These are phyloP conservation scores for Atethmia centrago DNA, from an alignment of 2,888 invertebrate species.

Conservation along the genomic window DNA sequence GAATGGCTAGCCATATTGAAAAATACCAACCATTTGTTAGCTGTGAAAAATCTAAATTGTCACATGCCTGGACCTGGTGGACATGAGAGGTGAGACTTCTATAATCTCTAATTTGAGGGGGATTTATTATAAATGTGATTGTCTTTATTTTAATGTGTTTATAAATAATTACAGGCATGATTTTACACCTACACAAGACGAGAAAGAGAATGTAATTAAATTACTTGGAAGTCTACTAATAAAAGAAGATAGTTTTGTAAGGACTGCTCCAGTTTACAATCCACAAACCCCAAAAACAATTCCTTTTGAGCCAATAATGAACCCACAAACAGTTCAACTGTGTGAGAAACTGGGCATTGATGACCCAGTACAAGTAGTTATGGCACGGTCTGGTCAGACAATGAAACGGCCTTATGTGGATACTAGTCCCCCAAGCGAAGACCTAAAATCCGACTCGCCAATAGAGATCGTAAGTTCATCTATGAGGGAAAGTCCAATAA, in stretches of 20 bases:
- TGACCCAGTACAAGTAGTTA: slow-evolving; percentile 94
- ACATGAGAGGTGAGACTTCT: slow-evolving; percentile 88
- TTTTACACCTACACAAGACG: slow-evolving; percentile 94
- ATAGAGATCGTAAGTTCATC: slow-evolving; percentile 13
- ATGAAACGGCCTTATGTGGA: slow-evolving; percentile 74
- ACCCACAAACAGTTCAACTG: slow-evolving; percentile 93
- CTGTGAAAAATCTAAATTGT: slow-evolving; percentile 92
- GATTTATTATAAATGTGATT: background rate
- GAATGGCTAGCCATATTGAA: slow-evolving; percentile 98
- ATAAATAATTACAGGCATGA: slow-evolving; percentile 89
- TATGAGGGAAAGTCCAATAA: slow-evolving; percentile 23
- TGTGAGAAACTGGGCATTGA: slow-evolving; percentile 94
- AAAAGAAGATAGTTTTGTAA: slow-evolving; percentile 93
- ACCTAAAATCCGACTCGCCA: background rate
- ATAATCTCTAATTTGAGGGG: background rate
- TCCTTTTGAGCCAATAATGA: slow-evolving; percentile 90
- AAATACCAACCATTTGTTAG: slow-evolving; percentile 96
- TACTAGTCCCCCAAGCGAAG: slow-evolving; percentile 16
- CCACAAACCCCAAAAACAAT: slow-evolving; percentile 77
- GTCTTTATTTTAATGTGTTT: background rate
- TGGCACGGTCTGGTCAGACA: slow-evolving; percentile 87
- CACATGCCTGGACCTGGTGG: slow-evolving; percentile 96
- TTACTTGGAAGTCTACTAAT: slow-evolving; percentile 93
- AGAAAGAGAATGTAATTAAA: slow-evolving; percentile 91
- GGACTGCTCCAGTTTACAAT: slow-evolving; percentile 92